Base-by-base conservation (phyloP, 2,797 vertebrate genomes). In the Gallinago nigripennis region DNA sequence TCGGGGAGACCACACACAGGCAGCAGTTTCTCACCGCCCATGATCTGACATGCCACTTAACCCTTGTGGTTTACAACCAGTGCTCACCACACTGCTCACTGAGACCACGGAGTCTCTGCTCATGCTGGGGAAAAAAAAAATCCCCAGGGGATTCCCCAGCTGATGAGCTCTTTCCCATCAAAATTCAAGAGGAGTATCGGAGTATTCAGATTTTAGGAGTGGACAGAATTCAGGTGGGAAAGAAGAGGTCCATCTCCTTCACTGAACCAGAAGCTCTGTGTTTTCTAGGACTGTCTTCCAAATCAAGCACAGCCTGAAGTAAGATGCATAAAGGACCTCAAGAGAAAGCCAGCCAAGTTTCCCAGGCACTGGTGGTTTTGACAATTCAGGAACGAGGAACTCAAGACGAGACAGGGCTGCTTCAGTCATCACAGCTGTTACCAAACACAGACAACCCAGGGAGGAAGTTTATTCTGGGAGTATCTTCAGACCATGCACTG, bases 1-100 rank as follows among this genome's bases (percentile, higher is more conserved):
- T 37, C 0, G 0, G 90, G 81, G 41, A 64, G 92, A 96, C 94
- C 96, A 95, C 97, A 95, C 92, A 93, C 96, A 93, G 11, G 45
- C 41, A 0, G 87, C 83, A 83, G 46, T 71, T 96, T 92, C 82
- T 92, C 65, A 56, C 71, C 27, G 0, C 93, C 86, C 82, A n/a
- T 90, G 88, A 86, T 88, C 88, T 75, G 65, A 93, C 89, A 94
- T 48, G 84, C 77, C 81, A 65, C 81, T 95, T 94, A 95, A 94
- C 93, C 80, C 82, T 64, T 84, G 91, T 94, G 90, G 90, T 82
- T 95, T 90, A 76, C 60, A 93, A 77, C 53, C 66, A 75, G 71
- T 0, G 0, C 66, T 94, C 78, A 82, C 77, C 83, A 90, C 58
- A 56, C 21, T 24, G 48, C 68, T 86, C 86, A 43, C 0, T 30